A percentile compares a stretch with the other conserved stretches of the same genome.
Evolutionary conservation across 2,888 invertebrate species (phyloP).

Genomic region (Dromius quadrimaculatus): DNA sequence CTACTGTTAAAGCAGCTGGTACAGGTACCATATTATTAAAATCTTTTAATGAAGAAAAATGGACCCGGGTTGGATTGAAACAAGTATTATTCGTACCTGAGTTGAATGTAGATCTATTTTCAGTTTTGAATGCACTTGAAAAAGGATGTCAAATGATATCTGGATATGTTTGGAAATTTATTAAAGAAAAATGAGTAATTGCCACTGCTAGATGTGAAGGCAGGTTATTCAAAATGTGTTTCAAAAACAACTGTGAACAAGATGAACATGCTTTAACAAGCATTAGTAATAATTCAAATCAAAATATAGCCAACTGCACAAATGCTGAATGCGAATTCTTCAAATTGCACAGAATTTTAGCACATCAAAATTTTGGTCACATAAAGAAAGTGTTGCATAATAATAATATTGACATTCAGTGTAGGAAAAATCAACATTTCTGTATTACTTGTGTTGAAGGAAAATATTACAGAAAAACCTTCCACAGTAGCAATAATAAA

Average conservation of each 20-base stretch:
- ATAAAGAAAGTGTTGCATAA: conserved; percentile 44
- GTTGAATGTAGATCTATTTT: conserved; percentile 56
- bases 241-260: neutral
- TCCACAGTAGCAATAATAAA: conserved; percentile 46
- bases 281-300: too few species aligned
- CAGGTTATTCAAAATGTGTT: neutral
- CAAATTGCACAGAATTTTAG: conserved; percentile 40
- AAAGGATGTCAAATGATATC: conserved; percentile 54
- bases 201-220: neutral
- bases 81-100: conserved; percentile 55
- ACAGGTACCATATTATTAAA: neutral
- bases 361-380: conserved; percentile 53
- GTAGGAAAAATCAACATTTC: too few species aligned
- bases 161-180: neutral
- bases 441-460: conserved; percentile 35
- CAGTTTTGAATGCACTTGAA: conserved; percentile 54
- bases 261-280: too few species aligned
- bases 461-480: conserved; percentile 47
- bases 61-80: conserved; percentile 45
- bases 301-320: too few species aligned
- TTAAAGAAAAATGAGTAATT: neutral
- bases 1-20: neutral
- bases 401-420: conserved; percentile 3
- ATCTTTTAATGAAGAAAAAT: conserved; percentile 35
- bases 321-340: conserved; percentile 44